These are phyloP conservation scores for Aix galericulata DNA, from an alignment of 2,113 vertebrate species.

Conservation along the genomic window DNA sequence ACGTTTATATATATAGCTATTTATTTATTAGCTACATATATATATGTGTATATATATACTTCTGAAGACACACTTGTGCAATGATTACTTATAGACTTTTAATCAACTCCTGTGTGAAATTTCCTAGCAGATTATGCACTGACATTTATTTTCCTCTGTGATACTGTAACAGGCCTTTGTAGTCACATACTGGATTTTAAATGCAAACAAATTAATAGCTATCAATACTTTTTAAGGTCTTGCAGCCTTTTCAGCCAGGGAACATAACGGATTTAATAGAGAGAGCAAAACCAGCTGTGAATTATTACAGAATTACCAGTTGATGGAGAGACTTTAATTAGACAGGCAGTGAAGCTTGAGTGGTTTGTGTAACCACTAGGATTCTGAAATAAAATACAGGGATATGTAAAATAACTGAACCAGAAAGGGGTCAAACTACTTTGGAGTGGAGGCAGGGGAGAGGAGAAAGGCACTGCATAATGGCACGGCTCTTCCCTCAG, in stretches of 20 bases:
- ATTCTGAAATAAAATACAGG: conserved; percentile 7
- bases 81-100: conserved; percentile 66
- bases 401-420: conserved; percentile 16
- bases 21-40: conserved; percentile 59
- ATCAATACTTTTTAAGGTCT: conserved; percentile 55
- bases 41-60: conserved; percentile 25
- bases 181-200: conserved; percentile 69
- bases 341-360: neutral
- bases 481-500: neutral
- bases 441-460: neutral
- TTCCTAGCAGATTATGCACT: conserved; percentile 67
- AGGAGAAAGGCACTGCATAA: neutral
- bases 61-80: conserved; percentile 34
- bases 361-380: neutral
- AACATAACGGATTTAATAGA: conserved; percentile 31
- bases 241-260: conserved; percentile 34
- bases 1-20: conserved; percentile 62
- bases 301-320: conserved; percentile 37
- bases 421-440: conserved; percentile 24
- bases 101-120: conserved; percentile 58
- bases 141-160: conserved; percentile 66
- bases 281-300: conserved; percentile 43
- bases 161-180: conserved; percentile 54
- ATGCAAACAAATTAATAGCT: conserved; percentile 62
- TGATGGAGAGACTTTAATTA: conserved; percentile 35